phyloP scores from a whole-genome alignment of 2,113 vertebrate species.

The human region GRCh38 chr11:21652001-21652500 shows the following conservation, averaged over 20 bases:
- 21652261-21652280: background rate
- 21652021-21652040: background rate
- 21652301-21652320: background rate
- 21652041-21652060: background rate
- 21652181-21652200: background rate
- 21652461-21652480: background rate
- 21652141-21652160: background rate
- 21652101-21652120: background rate
- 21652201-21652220: background rate
- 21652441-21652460: background rate
- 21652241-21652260: background rate
- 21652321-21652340: too few relatives aligned
- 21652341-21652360: background rate
- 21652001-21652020: background rate
- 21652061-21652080: background rate
- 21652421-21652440: background rate
- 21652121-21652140: background rate
- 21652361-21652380: background rate
- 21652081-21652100: background rate
- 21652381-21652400: background rate
- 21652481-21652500: background rate
- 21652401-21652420: background rate
- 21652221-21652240: background rate
- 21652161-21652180: background rate
- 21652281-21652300: background rate